Evolutionary conservation across 2,113 vertebrate species (phyloP), one percentile per base, ranked within the genome.

Genomic region (Plecturocebus donacophilus): DNA sequence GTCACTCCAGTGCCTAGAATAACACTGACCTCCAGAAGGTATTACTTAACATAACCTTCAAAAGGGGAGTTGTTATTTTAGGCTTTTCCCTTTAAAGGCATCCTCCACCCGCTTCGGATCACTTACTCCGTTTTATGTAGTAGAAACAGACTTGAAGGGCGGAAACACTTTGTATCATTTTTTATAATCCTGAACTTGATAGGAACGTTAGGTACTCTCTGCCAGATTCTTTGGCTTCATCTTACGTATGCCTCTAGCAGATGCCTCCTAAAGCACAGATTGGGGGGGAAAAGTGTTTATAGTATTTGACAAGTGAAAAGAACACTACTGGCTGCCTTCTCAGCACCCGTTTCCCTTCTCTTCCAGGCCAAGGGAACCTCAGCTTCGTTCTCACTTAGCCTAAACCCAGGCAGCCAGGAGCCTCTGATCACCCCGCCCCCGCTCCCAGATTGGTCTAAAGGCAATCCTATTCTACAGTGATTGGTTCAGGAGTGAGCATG

Each of bases 181-280:
- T 61, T 75, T 19, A 82, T n/a, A 66, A 56, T 56, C 35, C 77
- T 95, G 76, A 68, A 92, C 84, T 93, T 58, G 56, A 77, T 6
- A 71, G 25, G 58, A 83, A 77, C 0, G 20, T 83, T 77, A 68
- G 16, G 90, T 92, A 83, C 76, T 21, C 23, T 64, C 77, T 83
- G 68, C 84, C 76, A 68, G 68, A 68, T 45, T 92, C 83, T 88
- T 82, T 76, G 90, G 70, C 68, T 95, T 88, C 47, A 38, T 83
- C 84, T 83, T 76, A 73, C 76, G 56, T 45, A 27, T 83, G 68
- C 76, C 47, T 54, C 30, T 75, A 88, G 66, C 89, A 92, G 90
- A 92, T 92, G 84, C 76, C 68, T 66, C 66, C 54, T 54, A 66
- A 38, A 82, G 45, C 84, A 88, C 84, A 95, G 84, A 88, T 7